Evolutionary conservation across 2,113 vertebrate species (phyloP).

Genomic region (Murina feae): DNA sequence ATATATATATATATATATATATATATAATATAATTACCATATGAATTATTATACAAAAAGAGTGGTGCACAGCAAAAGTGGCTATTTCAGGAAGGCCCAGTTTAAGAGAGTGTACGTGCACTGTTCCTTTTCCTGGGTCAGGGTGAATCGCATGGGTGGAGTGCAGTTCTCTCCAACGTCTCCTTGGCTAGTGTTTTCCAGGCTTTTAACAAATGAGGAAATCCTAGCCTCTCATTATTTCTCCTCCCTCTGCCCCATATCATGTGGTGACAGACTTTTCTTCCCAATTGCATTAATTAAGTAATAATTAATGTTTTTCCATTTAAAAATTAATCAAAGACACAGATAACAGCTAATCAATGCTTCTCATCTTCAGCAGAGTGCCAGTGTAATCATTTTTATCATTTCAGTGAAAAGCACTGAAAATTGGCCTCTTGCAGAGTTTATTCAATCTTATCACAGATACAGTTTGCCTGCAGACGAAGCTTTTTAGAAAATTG

Average conservation of each 20-base stretch:
- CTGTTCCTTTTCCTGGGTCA: no score
- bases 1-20: neutral
- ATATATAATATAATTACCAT: neutral
- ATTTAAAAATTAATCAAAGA: slow-evolving; percentile 39
- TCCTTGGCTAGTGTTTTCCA: neutral
- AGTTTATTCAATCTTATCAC: neutral
- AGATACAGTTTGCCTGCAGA: neutral
- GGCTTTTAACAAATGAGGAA: neutral
- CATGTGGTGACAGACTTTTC: neutral
- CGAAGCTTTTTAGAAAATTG: neutral
- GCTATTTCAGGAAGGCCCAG: neutral
- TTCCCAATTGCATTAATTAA: neutral
- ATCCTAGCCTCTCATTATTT: neutral
- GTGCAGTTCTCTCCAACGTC: neutral
- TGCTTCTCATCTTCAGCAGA: neutral
- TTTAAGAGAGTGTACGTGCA: neutral
- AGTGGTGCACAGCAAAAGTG: neutral
- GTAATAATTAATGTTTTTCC: neutral
- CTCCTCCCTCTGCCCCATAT: neutral
- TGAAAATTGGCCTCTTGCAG: neutral
- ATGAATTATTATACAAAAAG: neutral
- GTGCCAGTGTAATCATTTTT: neutral
- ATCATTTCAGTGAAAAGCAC: neutral
- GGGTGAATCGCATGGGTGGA: rapidly evolving
- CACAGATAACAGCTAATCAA: slow-evolving; percentile 15